Evolutionary conservation across 2,113 vertebrate species (phyloP), one percentile per base, ranked within the genome.

Genomic region (Xiphias gladius): DNA sequence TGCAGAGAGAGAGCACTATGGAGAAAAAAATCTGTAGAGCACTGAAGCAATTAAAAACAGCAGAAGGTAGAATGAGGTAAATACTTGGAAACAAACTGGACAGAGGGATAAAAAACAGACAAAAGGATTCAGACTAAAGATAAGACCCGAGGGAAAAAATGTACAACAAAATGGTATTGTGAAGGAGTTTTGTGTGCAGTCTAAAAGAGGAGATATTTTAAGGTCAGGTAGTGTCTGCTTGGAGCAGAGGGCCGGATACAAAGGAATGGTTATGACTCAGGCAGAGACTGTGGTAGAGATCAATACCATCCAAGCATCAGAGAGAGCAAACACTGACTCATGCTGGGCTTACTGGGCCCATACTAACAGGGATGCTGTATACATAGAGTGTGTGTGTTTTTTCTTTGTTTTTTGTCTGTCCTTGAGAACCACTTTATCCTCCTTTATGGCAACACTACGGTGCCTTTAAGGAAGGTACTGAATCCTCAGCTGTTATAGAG

Each of bases 261-360:
- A 70, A 78, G 69, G 32, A 65, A 65, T 17, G 55, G 68, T 58
- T 73, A 24, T 30, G 20, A 70, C 55, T 64, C 13, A 41, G 57
- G 22, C 35, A 46, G 73, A 82, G 30, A 30, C 54, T 78, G 74
- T 52, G 32, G 22, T 22, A 37, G 22, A 86, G 84, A 81, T 86
- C 78, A 63, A 73, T 81, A 72, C 8, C 14, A 46, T 61, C 54
- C 57, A n/a, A 48, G 59, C 73, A 80, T 76, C 67, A 82, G 55
- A 74, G 63, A 69, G 24, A 32, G 55, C 68, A 73, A 57, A 77
- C 69, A 70, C 58, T 43, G 82, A 77, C 64, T 81, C 73, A 77
- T 35, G 32, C 69, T 74, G 64, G 74, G 39, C 57, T 71, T 64
- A 80, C 54, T 37, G 62, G 62, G 54, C 30, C 26, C 50, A 61